These are phyloP conservation scores for Stenodema calcarata DNA, from an alignment of 2,888 invertebrate species.

Conservation along the genomic window DNA sequence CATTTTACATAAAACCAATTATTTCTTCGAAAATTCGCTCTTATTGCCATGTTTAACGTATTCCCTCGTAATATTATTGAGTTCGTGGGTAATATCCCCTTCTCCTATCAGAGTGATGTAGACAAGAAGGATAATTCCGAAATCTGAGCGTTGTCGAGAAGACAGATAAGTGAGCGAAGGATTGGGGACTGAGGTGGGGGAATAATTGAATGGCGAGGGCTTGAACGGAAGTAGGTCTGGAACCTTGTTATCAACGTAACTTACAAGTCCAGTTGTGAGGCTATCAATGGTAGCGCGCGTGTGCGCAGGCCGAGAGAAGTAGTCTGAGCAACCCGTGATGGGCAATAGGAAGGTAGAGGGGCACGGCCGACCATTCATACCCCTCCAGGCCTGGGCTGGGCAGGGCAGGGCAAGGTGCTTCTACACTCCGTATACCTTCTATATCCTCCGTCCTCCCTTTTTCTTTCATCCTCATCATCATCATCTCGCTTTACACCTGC, in stretches of 20 bases:
- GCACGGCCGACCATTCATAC: conserved; percentile 19
- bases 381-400: not conserved
- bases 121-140: not conserved
- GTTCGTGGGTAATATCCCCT: not conserved
- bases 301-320: conserved; percentile 17
- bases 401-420: not conserved
- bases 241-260: conserved; percentile 44
- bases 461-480: conserved; percentile 27
- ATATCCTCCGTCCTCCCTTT: conserved; percentile 15
- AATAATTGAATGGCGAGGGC: conserved; percentile 37
- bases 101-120: not conserved
- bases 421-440: not conserved
- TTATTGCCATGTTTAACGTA: no score
- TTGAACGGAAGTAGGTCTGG: conserved; percentile 36
- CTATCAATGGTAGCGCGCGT: conserved; percentile 41
- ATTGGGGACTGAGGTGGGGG: not conserved
- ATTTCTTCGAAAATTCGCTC: no score
- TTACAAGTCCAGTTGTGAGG: conserved; percentile 42
- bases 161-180: not conserved
- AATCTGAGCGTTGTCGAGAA: not conserved
- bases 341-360: not conserved
- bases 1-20: no score
- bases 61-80: no score
- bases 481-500: conserved; percentile 39
- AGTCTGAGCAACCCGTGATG: not conserved